Evolutionary conservation across 2,113 vertebrate genomes (phyloP), one percentile per base, ranked within the genome.

Genomic region (Labeo catla): DNA sequence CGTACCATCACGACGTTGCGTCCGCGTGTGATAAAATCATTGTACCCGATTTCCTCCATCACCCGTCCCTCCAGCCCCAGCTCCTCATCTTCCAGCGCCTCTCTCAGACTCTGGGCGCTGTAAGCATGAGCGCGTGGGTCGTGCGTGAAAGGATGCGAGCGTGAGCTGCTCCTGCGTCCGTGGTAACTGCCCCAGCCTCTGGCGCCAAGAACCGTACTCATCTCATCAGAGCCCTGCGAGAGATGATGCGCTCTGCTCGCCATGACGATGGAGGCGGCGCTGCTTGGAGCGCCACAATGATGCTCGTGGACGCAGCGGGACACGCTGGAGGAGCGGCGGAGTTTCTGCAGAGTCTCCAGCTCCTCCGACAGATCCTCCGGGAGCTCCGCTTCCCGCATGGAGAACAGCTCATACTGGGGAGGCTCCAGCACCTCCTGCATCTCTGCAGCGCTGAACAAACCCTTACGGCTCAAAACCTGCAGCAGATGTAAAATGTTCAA

Each of bases 241-340:
- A 97, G 90, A 0, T 86, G 86, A 3, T 97, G 95, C 28, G 97
- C 96, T 94, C 96, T 91, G 77, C 97, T 96, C 23, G 90, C 88
- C n/a, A 89, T 86, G 2, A 86, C 4, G 86, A 93, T 92, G 72
- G 96, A 95, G 83, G 94, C 94, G 91, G 94, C 93, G 91, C 94
- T 77, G 95, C 91, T 94, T 92, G 16, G 95, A 94, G 97, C 96
- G 0, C 98, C 98, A 86, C 98, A 99, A 94, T 99, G 98, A 76
- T 99, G 98, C 91, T 99, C 98, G 0, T 97, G 97, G 61, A 98
- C 92, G 92, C 98, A 99, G 36, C 97, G 95, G 0, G 97, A 98
- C 45, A 95, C 90, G 0, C 95, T 94, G 0, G 98, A 97, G 4
- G 96, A 96, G 11, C 96, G 95, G 61, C 97, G 94, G 88, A 96